These are phyloP conservation scores for Sebastes hubbsi DNA, from an alignment of 2,797 vertebrate species.

Conservation along the genomic window DNA sequence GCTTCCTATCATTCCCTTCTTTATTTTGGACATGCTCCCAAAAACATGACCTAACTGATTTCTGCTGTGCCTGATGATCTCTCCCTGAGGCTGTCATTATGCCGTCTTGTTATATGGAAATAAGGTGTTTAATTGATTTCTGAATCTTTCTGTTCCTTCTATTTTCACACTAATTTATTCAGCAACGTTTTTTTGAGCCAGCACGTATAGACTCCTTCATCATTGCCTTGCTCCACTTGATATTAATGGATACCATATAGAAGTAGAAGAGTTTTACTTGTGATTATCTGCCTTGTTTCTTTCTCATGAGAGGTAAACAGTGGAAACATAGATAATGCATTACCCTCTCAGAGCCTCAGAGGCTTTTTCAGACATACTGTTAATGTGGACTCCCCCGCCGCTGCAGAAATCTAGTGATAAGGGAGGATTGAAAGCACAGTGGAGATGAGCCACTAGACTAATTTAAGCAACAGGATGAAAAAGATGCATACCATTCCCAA, in stretches of 20 bases:
- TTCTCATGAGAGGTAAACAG: neutral
- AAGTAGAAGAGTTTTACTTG: neutral
- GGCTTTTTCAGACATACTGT: neutral
- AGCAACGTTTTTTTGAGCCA: neutral
- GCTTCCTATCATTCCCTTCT: neutral
- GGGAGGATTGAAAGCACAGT: constrained; percentile 8
- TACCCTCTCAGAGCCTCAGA: neutral
- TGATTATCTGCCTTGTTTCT: neutral
- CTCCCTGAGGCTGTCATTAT: neutral
- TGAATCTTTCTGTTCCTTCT: neutral
- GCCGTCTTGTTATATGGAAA: neutral
- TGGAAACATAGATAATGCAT: neutral
- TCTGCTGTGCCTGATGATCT: neutral
- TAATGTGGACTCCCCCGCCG: neutral
- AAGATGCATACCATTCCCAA: neutral
- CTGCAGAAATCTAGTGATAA: constrained; percentile 10
- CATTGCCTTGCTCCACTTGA: neutral
- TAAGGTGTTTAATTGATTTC: neutral
- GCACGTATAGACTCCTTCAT: neutral
- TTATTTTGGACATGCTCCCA: neutral
- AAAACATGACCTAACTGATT: constrained; percentile 6
- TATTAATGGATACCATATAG: neutral
- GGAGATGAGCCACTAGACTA: constrained; percentile 6
- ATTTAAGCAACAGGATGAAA: neutral
- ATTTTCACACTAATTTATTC: neutral